Base-by-base conservation (phyloP, 1,140 invertebrate species). In the Megalopta genalis region DNA sequence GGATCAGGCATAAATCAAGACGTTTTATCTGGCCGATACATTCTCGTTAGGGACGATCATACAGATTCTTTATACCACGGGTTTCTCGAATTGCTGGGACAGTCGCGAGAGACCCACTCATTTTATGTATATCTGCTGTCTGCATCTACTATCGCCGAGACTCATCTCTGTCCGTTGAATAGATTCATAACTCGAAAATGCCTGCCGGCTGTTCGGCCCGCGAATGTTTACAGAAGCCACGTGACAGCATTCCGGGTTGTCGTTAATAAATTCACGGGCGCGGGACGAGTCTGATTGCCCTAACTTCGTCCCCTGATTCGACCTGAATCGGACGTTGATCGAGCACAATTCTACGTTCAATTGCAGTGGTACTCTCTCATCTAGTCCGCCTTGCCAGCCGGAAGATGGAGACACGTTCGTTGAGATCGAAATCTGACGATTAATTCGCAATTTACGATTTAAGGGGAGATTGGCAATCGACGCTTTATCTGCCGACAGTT, bases 161-260 rank as follows among this genome's bases (percentile, higher is more conserved):
- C 70, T 54, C 59, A 57, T 72, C 67, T 18, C n/a, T 37, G 14
- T 21, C 23, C 10, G 32, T 64, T 64, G 54, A 72, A 25, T 9
- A 23, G 37, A 64, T 71, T 54, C 68, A 71, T 64, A 77, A 77
- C 32, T 49, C 63, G 68, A 27, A 49, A 9, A 57, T 9, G 54
- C 49, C 16, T 14, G 49, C 16, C 49, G 49, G 18, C 6, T 7
- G 16, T 54, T 54, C 49, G 49, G 37, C 10, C 18, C 68, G 18
- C 37, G 63, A 65, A 71, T 52, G 68, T 62, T 54, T 64, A 63
- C 76, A 62, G 76, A 18, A 77, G 76, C 46, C 68, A 71, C 46
- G 68, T 54, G 68, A 64, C 76, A 25, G 46, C 76, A 77, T 72
- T 71, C 68, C 76, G 10, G 18, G 18, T 7, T 54, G 68, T 72